Evolutionary conservation across 2,888 invertebrate species (phyloP).

Genomic region (Siphonodentalium dalli): DNA sequence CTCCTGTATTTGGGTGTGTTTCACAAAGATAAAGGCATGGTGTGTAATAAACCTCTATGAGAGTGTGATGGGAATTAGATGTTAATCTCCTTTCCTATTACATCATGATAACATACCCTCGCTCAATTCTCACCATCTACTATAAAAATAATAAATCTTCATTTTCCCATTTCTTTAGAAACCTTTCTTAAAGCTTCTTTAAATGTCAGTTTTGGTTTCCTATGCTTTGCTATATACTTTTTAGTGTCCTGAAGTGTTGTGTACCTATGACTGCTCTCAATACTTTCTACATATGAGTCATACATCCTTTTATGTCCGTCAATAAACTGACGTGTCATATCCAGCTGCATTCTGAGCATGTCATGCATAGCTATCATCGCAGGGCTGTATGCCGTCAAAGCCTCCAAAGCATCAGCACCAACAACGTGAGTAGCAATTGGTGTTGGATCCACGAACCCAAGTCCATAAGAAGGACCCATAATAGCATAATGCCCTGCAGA

Average conservation of each 20-base stretch:
- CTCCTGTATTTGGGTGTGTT: no score
- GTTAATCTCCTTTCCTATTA: no score
- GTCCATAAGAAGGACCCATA: constrained; percentile 38
- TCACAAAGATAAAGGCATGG: no score
- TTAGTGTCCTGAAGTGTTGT: constrained; percentile 55
- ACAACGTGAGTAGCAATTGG: constrained; percentile 60
- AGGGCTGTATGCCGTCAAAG: constrained; percentile 51
- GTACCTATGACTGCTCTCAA: constrained; percentile 42
- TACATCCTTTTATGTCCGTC: constrained; percentile 45
- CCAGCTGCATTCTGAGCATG: constrained; percentile 53
- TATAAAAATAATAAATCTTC: no score
- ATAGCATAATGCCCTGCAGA: no score
- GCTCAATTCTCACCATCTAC: no score
- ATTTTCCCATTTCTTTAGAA: constrained; percentile 41
- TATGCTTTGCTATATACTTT: constrained; percentile 55
- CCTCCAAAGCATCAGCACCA: constrained; percentile 57
- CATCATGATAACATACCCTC: no score
- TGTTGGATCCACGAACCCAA: constrained; percentile 55
- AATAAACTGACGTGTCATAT: constrained; percentile 46
- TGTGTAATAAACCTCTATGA: no score
- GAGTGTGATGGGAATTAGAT: no score
- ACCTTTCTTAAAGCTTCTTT: constrained; percentile 53
- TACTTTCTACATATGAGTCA: constrained; percentile 35
- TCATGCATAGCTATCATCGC: constrained; percentile 52
- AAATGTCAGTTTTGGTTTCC: constrained; percentile 49